Percentiles rank a stretch among this genome's conserved stretches.
phyloP scores from a whole-genome alignment of 2,888 invertebrate genomes.

The Oscheius onirici region DNA sequence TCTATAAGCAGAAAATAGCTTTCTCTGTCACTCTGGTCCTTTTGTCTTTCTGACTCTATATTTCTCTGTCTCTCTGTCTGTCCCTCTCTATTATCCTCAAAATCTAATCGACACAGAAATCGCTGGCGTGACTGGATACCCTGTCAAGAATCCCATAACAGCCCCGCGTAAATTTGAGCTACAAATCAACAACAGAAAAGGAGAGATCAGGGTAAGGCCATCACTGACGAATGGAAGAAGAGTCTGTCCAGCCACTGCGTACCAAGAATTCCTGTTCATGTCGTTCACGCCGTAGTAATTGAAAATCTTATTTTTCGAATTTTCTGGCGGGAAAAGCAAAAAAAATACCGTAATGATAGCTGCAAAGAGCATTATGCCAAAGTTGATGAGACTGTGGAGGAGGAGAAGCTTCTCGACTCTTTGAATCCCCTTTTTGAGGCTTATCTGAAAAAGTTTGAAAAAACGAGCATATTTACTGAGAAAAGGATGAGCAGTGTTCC shows the following conservation, averaged over 20 bases:
- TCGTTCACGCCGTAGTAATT: not conserved
- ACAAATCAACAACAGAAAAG: slow-evolving; percentile 40
- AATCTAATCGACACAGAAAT: not conserved
- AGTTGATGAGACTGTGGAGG: slow-evolving; percentile 7
- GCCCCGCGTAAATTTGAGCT: slow-evolving; percentile 15
- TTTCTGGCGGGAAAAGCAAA: too few species aligned
- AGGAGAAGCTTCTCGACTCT: not conserved
- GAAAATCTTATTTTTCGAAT: not conserved
- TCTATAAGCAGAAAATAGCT: too few species aligned
- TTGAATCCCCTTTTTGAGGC: not conserved
- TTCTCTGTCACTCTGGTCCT: too few species aligned
- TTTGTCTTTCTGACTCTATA: too few species aligned
- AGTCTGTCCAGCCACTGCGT: not conserved
- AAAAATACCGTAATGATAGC: not conserved
- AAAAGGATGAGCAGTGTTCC: not conserved
- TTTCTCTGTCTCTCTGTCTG: too few species aligned
- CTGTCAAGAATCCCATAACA: not conserved
- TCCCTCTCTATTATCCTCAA: too few species aligned
- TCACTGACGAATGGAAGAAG: slow-evolving; percentile 40
- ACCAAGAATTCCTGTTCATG: not conserved
- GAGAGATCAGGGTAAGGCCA: slow-evolving; percentile 40
- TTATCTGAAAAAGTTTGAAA: not conserved
- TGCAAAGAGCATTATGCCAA: not conserved
- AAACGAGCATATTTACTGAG: not conserved
- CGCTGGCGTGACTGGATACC: not conserved